Conservation (phyloP, 2,113 vertebrate species). For the Ictalurus punctatus region DNA sequence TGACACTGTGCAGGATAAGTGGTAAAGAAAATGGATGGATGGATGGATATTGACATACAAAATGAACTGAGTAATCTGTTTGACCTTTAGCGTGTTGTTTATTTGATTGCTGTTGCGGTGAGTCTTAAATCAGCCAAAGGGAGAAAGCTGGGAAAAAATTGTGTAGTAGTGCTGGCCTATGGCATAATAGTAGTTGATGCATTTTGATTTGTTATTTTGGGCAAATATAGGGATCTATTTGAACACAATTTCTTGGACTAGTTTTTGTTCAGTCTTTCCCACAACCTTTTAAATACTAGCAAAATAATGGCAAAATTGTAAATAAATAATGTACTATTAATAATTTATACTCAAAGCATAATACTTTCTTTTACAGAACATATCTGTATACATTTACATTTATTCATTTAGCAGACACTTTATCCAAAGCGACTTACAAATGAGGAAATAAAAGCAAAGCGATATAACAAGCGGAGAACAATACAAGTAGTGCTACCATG, state of each 20-base stretch:
- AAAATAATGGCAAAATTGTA: not conserved
- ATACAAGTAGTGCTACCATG: too few relatives aligned
- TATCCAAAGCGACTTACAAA: too few relatives aligned
- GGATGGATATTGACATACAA: not conserved
- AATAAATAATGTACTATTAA: not conserved
- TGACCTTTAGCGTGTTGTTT: not conserved
- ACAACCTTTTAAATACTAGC: too few relatives aligned
- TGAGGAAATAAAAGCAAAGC: too few relatives aligned
- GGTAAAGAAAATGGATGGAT: too few relatives aligned
- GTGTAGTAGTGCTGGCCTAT: not conserved
- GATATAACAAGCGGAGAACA: too few relatives aligned
- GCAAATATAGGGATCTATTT: not conserved
- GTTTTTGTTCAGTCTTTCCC: too few relatives aligned
- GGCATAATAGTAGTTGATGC: not conserved
- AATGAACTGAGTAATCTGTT: not conserved
- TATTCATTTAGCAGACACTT: too few relatives aligned
- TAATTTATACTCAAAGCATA: not conserved
- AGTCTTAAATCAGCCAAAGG: not conserved
- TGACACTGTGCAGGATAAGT: too few relatives aligned
- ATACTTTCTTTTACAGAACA: not conserved
- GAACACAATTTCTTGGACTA: too few relatives aligned
- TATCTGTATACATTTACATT: not conserved
- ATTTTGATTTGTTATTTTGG: not conserved
- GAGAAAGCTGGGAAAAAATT: not conserved
- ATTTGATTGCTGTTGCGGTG: not conserved